Base-by-base conservation (phyloP, 1,140 invertebrate genomes). In the Plectrocnemia conspersa region DNA sequence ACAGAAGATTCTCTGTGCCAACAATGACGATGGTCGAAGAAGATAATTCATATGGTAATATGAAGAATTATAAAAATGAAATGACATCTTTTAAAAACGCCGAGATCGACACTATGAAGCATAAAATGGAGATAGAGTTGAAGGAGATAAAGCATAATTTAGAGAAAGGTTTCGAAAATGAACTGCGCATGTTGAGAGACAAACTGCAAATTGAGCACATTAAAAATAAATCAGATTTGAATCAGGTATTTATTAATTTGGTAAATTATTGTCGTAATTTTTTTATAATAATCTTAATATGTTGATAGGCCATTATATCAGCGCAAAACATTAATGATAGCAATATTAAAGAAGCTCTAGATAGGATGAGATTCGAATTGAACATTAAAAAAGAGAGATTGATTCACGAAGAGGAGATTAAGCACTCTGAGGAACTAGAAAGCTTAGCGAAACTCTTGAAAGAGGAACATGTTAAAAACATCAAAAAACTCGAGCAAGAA, bases 61-160 rank as follows among this genome's bases (percentile, higher is more conserved):
- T 63, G 32, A 52, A 69, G 56, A 57, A 64, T 15, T 61, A 54
- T 47, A 18, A 36, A 49, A 4, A 41, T 46, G 46, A 58, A 21
- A 19, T 55, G 22, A 48, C 49, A 21, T 16, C 18, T 9, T 52
- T 44, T 25, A 33, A 38, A 9, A 49, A 46, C 13, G 50, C 49
- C 41, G 63, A 64, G 32, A 47, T 60, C 9, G 52, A 36, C n/a
- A 54, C 56, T n/a, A 33, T 54, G 13, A 61, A 52, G 32, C 38
- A 40, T n/a, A 57, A 79, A 46, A 69, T 79, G 58, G 71, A 79
- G 21, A 65, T 73, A 0, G 71, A 79, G 29, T 63, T 80, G n/a
- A 74, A 71, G 3, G 74, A 76, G 24, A 66, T 77, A 1, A 73
- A 77, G 57, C 70, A 76, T 21, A 76, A 73, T 54, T 69, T 79